Conservation (phyloP, 1,140 invertebrate genomes). For the Procambarus clarkii region DNA sequence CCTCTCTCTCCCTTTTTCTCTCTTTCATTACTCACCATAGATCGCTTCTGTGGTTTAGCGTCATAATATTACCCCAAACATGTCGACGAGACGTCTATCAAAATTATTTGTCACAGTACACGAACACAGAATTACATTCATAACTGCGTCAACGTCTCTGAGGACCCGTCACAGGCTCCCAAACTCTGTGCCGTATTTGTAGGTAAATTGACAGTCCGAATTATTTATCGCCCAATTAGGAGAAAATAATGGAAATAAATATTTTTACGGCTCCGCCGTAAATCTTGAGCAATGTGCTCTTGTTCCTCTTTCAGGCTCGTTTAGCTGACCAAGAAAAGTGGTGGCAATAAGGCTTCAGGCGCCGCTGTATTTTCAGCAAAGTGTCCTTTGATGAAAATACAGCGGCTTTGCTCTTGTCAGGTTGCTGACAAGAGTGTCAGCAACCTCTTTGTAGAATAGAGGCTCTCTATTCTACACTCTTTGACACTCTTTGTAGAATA, state of each 20-base stretch:
- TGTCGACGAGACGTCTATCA: neutral
- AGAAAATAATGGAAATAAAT: neutral
- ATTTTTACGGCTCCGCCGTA: neutral
- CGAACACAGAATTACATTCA: neutral
- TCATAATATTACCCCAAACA: neutral
- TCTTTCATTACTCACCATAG: neutral
- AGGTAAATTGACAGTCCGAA: neutral
- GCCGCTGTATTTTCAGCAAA: no score
- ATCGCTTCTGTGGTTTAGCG: neutral
- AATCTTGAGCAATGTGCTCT: neutral
- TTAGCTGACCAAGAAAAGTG: neutral
- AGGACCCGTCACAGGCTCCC: no score
- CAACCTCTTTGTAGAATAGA: no score
- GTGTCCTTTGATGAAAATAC: no score
- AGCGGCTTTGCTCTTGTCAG: no score
- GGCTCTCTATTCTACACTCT: no score
- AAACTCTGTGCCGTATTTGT: neutral
- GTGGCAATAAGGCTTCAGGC: neutral
- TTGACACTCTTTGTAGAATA: no score
- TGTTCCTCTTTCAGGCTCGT: neutral
- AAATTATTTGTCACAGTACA: neutral
- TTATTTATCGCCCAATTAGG: slow-evolving; percentile 12
- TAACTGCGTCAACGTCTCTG: neutral
- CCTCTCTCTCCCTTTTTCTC: no score
- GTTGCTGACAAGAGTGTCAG: no score